Evolutionary conservation across 2,113 vertebrate genomes (phyloP).

Genomic region (Menura novaehollandiae): DNA sequence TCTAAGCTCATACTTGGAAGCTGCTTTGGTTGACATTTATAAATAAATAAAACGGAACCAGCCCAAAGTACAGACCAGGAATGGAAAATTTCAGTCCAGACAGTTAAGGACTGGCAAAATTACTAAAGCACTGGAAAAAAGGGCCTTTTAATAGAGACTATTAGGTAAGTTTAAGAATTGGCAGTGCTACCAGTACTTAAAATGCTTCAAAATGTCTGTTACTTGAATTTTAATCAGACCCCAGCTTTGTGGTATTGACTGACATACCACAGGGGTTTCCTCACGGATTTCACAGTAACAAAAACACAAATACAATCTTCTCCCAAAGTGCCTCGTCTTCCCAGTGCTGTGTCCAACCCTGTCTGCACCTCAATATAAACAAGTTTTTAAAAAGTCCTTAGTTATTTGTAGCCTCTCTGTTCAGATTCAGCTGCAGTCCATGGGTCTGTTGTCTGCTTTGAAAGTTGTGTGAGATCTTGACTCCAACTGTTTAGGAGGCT

Average conservation of each 20-base stretch:
- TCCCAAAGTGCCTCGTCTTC: not conserved
- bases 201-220: not conserved
- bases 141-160: not conserved
- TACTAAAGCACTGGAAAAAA: not conserved
- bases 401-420: not conserved
- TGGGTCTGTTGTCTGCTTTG: not conserved
- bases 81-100: slow-evolving; percentile 15
- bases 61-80: not conserved
- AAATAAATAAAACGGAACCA: slow-evolving; percentile 17
- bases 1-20: slow-evolving; percentile 29
- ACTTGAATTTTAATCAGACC: not conserved
- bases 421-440: not conserved
- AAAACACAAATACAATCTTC: not conserved
- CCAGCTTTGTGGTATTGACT: not conserved
- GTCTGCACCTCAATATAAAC: not conserved
- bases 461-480: not conserved
- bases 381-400: not conserved
- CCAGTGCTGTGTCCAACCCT: not conserved
- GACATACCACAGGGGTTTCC: not conserved
- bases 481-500: not conserved
- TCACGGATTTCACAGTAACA: not conserved
- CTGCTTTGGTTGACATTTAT: not conserved
- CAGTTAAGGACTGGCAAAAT: not conserved
- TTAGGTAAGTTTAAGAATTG: slow-evolving; percentile 33
- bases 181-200: not conserved